Percentiles rank a stretch among this genome's conserved stretches.
Conservation (phyloP, 2,113 vertebrate genomes). For the Catharus fuscescens region DNA sequence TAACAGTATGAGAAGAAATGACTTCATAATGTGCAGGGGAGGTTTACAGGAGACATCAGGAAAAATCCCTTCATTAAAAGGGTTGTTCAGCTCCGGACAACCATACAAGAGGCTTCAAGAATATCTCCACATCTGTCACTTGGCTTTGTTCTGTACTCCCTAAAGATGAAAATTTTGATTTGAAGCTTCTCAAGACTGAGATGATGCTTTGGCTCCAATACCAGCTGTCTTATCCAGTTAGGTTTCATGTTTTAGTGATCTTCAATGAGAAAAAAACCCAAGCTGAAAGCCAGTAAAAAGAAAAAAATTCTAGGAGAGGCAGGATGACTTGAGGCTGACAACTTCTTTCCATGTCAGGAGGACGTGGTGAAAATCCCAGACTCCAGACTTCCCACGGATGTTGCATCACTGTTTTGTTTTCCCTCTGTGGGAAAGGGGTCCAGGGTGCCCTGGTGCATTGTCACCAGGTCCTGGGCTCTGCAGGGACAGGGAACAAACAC, state of each 20-base stretch:
- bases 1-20: not conserved
- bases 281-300: not conserved
- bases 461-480: not conserved
- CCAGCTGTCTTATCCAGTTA: not conserved
- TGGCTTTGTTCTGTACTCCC: not conserved
- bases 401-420: not conserved
- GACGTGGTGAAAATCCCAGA: not conserved
- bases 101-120: not conserved
- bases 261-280: not conserved
- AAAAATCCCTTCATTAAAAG: not conserved
- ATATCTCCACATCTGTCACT: not conserved
- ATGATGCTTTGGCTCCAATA: not conserved
- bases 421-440: accelerated
- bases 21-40: not conserved
- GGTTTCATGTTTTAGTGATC: not conserved
- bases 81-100: not conserved
- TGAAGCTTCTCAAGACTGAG: not conserved
- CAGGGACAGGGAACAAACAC: not conserved
- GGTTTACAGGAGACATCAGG: no score
- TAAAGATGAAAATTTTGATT: not conserved
- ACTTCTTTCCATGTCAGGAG: not conserved
- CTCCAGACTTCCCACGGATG: accelerated
- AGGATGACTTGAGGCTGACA: not conserved
- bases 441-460: accelerated
- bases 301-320: not conserved